Conservation (phyloP, 92 coral and sea anemone genomes). For the Metridium senile region DNA sequence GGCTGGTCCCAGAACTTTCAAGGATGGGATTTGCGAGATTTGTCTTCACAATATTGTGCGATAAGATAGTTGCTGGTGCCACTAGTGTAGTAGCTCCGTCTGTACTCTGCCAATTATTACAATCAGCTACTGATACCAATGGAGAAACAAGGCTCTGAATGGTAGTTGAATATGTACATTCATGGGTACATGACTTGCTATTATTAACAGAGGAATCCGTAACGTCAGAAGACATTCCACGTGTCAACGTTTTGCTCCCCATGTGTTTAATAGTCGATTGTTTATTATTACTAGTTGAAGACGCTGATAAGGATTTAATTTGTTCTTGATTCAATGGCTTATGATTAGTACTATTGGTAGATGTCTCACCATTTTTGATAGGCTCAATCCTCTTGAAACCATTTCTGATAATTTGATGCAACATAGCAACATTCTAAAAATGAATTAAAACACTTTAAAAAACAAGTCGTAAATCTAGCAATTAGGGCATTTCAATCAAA, state of each 20-base stretch:
- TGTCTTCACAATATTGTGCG: background rate
- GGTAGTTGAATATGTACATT: background rate
- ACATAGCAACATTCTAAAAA: conserved; percentile 33
- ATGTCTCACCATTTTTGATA: background rate
- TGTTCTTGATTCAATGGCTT: background rate
- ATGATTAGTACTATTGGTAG: background rate
- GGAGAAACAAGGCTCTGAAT: conserved; percentile 14
- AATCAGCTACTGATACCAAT: conserved; percentile 16
- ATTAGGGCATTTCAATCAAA: background rate
- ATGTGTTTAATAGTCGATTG: too few species aligned
- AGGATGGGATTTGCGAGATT: background rate
- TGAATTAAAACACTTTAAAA: background rate
- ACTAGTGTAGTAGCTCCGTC: background rate
- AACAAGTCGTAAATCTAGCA: background rate
- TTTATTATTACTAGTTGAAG: too few species aligned
- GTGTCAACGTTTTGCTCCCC: too few species aligned
- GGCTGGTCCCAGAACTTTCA: background rate
- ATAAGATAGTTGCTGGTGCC: conserved; percentile 15
- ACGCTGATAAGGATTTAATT: too few species aligned
- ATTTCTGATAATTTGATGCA: conserved; percentile 36
- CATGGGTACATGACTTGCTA: background rate
- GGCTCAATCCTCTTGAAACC: conserved; percentile 25
- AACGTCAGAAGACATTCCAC: too few species aligned
- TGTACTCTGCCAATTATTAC: background rate
- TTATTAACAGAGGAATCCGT: background rate